phyloP scores from a whole-genome alignment of 2,888 invertebrate species.

The Tenthredo scrophulariae region DNA sequence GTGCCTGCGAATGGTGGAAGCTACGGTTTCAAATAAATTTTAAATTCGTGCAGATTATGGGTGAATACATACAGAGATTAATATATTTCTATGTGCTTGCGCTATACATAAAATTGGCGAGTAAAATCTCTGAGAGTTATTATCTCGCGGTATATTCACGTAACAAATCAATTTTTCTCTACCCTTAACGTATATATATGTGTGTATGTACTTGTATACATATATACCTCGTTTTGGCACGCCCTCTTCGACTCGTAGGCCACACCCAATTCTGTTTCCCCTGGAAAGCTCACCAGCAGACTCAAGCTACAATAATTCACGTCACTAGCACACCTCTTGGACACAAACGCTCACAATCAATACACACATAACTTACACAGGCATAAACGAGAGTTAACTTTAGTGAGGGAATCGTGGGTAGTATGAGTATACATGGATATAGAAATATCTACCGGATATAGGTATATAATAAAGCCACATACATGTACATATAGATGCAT shows the following conservation, averaged over 20 bases:
- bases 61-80: background rate
- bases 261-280: constrained; percentile 35
- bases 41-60: background rate
- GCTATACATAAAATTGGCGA: background rate
- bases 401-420: background rate
- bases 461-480: background rate
- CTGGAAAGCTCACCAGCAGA: constrained; percentile 20
- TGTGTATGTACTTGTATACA: too few species aligned
- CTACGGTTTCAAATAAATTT: background rate
- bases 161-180: constrained; percentile 54
- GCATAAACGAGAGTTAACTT: background rate
- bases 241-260: constrained; percentile 35
- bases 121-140: constrained; percentile 7
- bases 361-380: background rate
- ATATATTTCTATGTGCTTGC: background rate
- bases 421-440: background rate
- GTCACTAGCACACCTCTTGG: constrained; percentile 75
- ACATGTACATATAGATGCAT: too few species aligned
- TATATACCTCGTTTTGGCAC: constrained; percentile 25
- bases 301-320: constrained; percentile 74
- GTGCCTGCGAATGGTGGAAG: background rate
- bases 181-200: background rate
- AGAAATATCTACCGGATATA: background rate
- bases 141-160: constrained; percentile 22
- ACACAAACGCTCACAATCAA: constrained; percentile 9